These are phyloP conservation scores for Glyptemys insculpta DNA, from an alignment of 2,797 vertebrate genomes.

Conservation along the genomic window DNA sequence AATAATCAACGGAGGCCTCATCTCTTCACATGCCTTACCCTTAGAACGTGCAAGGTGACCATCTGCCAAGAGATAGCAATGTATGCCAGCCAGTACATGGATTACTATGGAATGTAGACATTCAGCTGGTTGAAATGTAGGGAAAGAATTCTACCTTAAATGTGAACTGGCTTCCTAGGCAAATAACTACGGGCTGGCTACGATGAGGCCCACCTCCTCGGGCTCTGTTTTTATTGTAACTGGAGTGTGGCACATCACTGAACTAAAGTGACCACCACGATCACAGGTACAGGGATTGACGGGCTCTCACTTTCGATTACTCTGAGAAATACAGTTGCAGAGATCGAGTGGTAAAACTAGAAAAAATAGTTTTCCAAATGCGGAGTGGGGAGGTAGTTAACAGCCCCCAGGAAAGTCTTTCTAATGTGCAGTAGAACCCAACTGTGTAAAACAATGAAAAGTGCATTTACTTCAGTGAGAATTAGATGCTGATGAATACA, in stretches of 20 bases:
- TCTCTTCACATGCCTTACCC: conserved; percentile 55
- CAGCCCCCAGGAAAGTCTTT: conserved; percentile 5
- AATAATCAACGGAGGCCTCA: conserved; percentile 33
- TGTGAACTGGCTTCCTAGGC: background rate
- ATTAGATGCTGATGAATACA: background rate
- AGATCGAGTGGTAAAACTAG: background rate
- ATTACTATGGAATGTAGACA: background rate
- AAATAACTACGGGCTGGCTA: background rate
- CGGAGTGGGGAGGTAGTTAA: background rate
- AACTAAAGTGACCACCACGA: conserved; percentile 21
- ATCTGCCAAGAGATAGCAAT: conserved; percentile 36
- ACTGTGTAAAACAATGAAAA: background rate
- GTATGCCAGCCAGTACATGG: conserved; percentile 42
- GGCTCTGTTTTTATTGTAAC: background rate
- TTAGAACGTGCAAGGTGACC: background rate
- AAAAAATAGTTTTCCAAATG: background rate
- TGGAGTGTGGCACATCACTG: background rate
- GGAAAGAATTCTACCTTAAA: background rate
- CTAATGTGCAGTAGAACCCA: conserved; percentile 17
- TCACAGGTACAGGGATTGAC: background rate
- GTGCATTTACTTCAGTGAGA: background rate
- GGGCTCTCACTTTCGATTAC: background rate
- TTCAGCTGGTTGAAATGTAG: background rate
- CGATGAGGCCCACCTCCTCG: background rate
- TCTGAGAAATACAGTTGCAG: background rate